Evolutionary conservation across 2,797 vertebrate genomes (phyloP), one percentile per base, ranked within the genome.

Genomic region (Lateolabrax maculatus): DNA sequence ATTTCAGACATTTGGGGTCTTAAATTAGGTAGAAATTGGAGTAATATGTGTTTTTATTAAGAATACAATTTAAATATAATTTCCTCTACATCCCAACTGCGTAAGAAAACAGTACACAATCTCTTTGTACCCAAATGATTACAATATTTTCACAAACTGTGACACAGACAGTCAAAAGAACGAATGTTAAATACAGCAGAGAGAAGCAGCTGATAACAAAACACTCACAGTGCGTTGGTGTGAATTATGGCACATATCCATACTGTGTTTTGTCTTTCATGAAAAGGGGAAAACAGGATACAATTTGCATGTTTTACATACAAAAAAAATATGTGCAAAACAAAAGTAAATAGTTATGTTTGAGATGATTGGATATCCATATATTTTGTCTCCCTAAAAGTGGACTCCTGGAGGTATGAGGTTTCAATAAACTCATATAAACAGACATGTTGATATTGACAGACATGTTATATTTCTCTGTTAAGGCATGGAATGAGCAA

Each of bases 401-500:
- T 37, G 8, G 52, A 56, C 55, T 31, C n/a, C 55, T 34, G 46
- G 79, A 84, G 58, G 81, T 81, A 71, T 37, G 71, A 85, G 48
- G 81, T 76, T 25, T 37, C 10, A 52, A 58, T 48, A 64, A 75
- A 77, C 34, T 2, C n/a, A 53, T 62, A 15, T 34, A 21, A 27
- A 53, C 49, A 37, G 34, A 78, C 43, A 25, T 10, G 15, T 21
- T 57, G 10, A 71, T 25, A 57, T 29, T 3, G 41, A 72, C 68
- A 66, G 48, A 64, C 55, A 0, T 55, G 43, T 66, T 31, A 39
- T 25, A 63, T 74, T 55, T 65, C 37, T 83, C 53, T 53, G 36
- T 89, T 88, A 90, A 92, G 90, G 90, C 90, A 60, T 89, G 87
- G 49, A 84, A 87, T 72, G 85, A 85, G 60, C 64, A 34, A 75